Percentiles rank a stretch among this genome's conserved stretches.
phyloP scores from a whole-genome alignment of 2,888 invertebrate genomes.

The Balanococcus diminutus region DNA sequence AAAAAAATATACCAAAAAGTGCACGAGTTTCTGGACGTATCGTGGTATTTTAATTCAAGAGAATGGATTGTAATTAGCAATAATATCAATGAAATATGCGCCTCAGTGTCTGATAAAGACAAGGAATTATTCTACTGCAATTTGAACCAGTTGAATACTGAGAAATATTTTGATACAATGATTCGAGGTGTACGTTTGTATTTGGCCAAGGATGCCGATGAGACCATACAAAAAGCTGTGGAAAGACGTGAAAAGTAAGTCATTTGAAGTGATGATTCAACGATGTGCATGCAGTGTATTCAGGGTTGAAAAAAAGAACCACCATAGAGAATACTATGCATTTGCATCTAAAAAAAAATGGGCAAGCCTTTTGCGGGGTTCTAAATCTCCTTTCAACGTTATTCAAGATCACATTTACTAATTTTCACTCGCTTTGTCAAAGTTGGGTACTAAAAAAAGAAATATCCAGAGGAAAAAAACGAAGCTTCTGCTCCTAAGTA shows the following conservation, averaged over 20 bases:
- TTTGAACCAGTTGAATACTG: constrained; percentile 67
- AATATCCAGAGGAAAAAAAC: no score
- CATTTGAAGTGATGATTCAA: not conserved
- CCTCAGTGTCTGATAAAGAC: not conserved
- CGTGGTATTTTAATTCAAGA: not conserved
- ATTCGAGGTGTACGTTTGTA: constrained; percentile 83
- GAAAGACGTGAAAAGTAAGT: constrained; percentile 75
- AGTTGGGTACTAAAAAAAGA: no score
- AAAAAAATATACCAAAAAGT: not conserved
- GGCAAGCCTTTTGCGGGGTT: no score
- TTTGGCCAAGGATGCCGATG: constrained; percentile 83
- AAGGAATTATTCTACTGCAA: constrained; percentile 67
- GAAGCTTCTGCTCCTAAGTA: no score
- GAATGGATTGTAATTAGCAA: not conserved
- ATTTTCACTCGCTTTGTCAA: no score
- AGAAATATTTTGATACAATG: constrained; percentile 75
- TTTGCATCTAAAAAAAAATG: no score
- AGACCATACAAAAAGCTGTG: constrained; percentile 77
- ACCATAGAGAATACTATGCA: no score
- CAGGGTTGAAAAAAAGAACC: no score
- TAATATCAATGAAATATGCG: not conserved
- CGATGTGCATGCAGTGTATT: no score
- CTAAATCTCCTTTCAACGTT: no score
- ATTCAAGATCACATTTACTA: no score
- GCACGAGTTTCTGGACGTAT: not conserved